These are phyloP conservation scores for Agelastica alni DNA, from an alignment of 2,888 invertebrate genomes.

Conservation along the genomic window DNA sequence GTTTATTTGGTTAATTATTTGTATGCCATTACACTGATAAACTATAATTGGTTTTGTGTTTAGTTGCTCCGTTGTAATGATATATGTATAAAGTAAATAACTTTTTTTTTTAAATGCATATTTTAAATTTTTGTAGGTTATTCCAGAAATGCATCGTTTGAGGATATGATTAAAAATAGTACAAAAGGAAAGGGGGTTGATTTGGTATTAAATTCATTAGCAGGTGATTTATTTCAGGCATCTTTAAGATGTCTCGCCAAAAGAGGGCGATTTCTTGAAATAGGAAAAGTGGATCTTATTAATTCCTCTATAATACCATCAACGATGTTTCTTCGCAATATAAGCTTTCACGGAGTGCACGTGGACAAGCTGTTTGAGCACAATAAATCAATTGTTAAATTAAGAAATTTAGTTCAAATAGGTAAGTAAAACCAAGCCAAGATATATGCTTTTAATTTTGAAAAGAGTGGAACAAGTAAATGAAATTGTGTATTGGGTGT, in stretches of 20 bases:
- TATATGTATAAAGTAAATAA: too few species aligned
- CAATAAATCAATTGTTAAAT: slow-evolving; percentile 58
- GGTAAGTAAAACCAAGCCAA: too few species aligned
- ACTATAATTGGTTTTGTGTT: too few species aligned
- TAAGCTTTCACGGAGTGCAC: slow-evolving; percentile 77
- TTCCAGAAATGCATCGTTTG: slow-evolving; percentile 85
- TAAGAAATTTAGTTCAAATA: slow-evolving; percentile 62
- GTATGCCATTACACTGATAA: too few species aligned
- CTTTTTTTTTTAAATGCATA: too few species aligned
- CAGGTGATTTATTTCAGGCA: slow-evolving; percentile 84
- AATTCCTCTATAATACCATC: slow-evolving; percentile 64
- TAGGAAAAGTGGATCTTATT: slow-evolving; percentile 80
- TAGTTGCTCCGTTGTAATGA: too few species aligned
- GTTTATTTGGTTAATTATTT: too few species aligned
- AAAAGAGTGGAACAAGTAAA: too few species aligned
- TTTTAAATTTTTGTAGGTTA: slow-evolving; percentile 62
- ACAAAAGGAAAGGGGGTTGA: slow-evolving; percentile 90
- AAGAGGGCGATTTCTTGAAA: slow-evolving; percentile 77
- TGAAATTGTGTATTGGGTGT: too few species aligned
- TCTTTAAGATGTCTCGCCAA: slow-evolving; percentile 64
- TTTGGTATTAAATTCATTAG: slow-evolving; percentile 85
- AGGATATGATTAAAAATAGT: slow-evolving; percentile 77
- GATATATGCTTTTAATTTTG: too few species aligned
- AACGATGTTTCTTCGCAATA: slow-evolving; percentile 71
- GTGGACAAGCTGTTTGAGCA: slow-evolving; percentile 66